Conservation (phyloP, 2,888 invertebrate genomes). For the Lomographa bimaculata region DNA sequence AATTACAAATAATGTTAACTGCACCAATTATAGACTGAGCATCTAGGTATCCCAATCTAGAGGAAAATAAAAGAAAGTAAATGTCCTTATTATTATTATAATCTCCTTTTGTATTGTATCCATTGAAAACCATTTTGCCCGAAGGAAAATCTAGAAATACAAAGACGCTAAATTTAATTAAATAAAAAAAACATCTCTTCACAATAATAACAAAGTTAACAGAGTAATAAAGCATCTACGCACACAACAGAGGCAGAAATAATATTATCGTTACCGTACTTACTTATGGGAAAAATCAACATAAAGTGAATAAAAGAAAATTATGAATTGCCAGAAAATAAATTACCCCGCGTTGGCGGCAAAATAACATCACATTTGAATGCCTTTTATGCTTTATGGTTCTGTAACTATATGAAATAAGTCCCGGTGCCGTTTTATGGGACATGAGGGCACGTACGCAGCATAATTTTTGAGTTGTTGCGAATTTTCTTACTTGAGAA, state of each 20-base stretch:
- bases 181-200: slow-evolving; percentile 38
- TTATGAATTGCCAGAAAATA: slow-evolving; percentile 83
- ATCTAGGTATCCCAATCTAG: too few relatives aligned
- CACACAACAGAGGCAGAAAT: slow-evolving; percentile 74
- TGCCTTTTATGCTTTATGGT: slow-evolving; percentile 83
- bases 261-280: slow-evolving; percentile 82
- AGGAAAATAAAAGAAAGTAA: too few relatives aligned
- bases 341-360: slow-evolving; percentile 83
- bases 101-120: too few relatives aligned
- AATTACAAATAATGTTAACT: too few relatives aligned
- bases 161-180: slow-evolving; percentile 33
- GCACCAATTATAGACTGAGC: too few relatives aligned
- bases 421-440: slow-evolving; percentile 74
- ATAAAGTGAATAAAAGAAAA: slow-evolving; percentile 84
- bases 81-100: too few relatives aligned
- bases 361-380: slow-evolving; percentile 84
- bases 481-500: slow-evolving; percentile 41
- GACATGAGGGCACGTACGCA: slow-evolving; percentile 73
- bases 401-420: slow-evolving; percentile 81
- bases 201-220: slow-evolving; percentile 65
- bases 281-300: slow-evolving; percentile 82
- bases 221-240: slow-evolving; percentile 67
- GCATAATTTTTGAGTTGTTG: slow-evolving; percentile 75
- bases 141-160: too few relatives aligned
- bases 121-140: too few relatives aligned